Evolutionary conservation across 1,140 invertebrate genomes (phyloP), one percentile per base, ranked within the genome.

Genomic region (Drosophila sucinea): DNA sequence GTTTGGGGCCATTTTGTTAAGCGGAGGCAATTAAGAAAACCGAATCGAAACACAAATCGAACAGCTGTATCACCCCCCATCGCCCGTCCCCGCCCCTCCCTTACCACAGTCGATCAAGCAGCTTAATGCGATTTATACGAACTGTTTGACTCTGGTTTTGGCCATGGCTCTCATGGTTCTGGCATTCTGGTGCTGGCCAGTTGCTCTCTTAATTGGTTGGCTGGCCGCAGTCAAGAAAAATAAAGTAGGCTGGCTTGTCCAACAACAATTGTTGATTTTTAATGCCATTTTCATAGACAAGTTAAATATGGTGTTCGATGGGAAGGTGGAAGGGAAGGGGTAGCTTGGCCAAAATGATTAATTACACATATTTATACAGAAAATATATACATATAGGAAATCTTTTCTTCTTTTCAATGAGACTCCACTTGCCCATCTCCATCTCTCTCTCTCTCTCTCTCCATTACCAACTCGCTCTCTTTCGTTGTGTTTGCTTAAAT

Each of bases 221-320:
- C 83, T 77, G 84, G 84, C 83, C 83, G 83, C 83, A 87, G 83
- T 77, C 79, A 87, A 87, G 83, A 87, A 87, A 51, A 87, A 87
- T 87, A 89, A 87, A 89, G 84, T 83, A 80, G 77, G 76, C 44
- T 62, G 63, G 44, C 44, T 51, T 51, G 44, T 51, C 23, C 44
- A 51, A 51, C 44, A 51, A 51, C 44, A 41, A 67, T 60, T 61
- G 73, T 77, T 70, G 67, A 64, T 69, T 67, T 73, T 89, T 91
- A 91, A 91, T 91, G 89, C 77, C 81, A 77, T 73, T 91, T 90
- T 91, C 80, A 91, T 91, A 84, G 90, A 91, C 90, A 90, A 85
- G 62, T 73, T 68, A 89, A 89, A 89, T 70, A 76, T 41, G 40
- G 11, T 33, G 35, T 40, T 25, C 35, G 30, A 30, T 30, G 4